Conservation (phyloP, 2,888 invertebrate genomes). For the Eupithecia centaureata region DNA sequence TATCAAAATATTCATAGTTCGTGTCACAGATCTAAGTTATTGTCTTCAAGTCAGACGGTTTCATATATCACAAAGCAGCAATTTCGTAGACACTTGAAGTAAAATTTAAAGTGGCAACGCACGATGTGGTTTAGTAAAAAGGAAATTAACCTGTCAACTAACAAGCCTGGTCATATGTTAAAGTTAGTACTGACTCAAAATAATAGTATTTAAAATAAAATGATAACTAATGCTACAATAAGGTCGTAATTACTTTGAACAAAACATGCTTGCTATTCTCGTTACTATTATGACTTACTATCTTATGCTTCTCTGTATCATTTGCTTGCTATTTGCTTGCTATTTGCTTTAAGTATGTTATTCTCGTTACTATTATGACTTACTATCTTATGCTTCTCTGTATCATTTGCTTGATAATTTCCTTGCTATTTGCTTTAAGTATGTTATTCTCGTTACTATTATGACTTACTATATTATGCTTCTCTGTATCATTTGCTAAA, state of each 20-base stretch:
- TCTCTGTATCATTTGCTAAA: too few species aligned
- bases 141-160: slow-evolving; percentile 26
- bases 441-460: too few species aligned
- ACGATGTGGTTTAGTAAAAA: slow-evolving; percentile 26
- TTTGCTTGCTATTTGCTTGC: too few species aligned
- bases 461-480: too few species aligned
- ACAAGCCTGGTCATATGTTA: background rate
- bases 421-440: background rate
- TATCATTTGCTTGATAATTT: too few species aligned
- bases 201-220: background rate
- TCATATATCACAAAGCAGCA: slow-evolving; percentile 35
- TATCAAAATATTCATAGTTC: slow-evolving; percentile 27
- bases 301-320: too few species aligned
- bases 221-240: background rate
- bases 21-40: slow-evolving; percentile 32
- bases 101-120: slow-evolving; percentile 21
- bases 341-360: too few species aligned
- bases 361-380: too few species aligned
- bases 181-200: background rate
- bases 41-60: slow-evolving; percentile 35
- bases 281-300: too few species aligned
- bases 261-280: too few species aligned
- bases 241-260: background rate
- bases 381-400: too few species aligned
- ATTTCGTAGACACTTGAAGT: slow-evolving; percentile 25